phyloP scores from a whole-genome alignment of 2,797 vertebrate genomes.

The Capromys pilorides region DNA sequence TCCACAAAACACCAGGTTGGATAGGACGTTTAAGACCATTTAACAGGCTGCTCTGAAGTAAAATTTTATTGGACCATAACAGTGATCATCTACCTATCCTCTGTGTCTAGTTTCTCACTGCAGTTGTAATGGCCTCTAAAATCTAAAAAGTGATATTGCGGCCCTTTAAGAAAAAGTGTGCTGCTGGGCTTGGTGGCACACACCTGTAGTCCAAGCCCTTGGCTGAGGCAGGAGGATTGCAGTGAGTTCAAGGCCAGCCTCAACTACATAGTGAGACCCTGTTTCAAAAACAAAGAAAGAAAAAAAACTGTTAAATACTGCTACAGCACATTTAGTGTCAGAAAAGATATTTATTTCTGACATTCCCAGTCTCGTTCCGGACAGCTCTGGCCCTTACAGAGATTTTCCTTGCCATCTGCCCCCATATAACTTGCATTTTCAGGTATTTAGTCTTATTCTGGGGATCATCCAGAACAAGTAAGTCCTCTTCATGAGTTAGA shows the following conservation, averaged over 20 bases:
- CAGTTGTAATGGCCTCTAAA: neutral
- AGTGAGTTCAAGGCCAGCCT: no score
- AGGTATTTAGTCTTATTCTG: neutral
- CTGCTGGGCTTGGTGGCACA: no score
- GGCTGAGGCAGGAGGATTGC: no score
- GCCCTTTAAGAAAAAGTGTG: neutral
- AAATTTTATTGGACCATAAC: neutral
- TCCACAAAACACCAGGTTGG: neutral
- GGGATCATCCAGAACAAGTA: conserved; percentile 6
- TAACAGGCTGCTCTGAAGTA: neutral
- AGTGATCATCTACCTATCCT: neutral
- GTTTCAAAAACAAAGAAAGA: no score
- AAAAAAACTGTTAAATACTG: neutral
- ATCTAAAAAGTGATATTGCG: neutral
- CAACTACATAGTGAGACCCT: no score
- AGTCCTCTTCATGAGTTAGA: neutral
- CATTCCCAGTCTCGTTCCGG: neutral
- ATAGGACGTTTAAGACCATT: neutral
- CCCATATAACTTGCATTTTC: neutral
- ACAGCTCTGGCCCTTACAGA: neutral
- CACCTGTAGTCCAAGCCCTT: no score
- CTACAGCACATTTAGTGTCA: neutral
- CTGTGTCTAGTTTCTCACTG: neutral
- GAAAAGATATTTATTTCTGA: neutral
- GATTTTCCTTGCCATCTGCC: neutral